A percentile compares a stretch with the other conserved stretches of the same genome.
Evolutionary conservation across 2,797 vertebrate genomes (phyloP).

Genomic region (Anabas testudineus): DNA sequence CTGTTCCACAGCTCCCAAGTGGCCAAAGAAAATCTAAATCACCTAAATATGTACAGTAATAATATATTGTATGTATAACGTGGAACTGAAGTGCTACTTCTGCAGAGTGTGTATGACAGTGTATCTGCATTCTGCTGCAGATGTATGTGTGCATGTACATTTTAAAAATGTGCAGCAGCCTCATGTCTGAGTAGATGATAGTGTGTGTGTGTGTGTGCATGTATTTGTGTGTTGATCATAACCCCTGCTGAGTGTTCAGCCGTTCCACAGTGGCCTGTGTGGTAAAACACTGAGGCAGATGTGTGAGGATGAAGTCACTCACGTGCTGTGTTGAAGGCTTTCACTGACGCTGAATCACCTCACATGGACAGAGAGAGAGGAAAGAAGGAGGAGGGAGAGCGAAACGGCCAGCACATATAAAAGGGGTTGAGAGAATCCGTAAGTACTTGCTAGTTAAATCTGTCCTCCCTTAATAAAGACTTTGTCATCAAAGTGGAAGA

Average conservation of each 20-base stretch:
- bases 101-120: too few species aligned
- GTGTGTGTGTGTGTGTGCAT: constrained; percentile 15
- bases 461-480: neutral
- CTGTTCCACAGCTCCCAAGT: neutral
- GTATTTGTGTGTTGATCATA: constrained; percentile 38
- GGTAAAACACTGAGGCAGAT: constrained; percentile 58
- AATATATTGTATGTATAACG: too few species aligned
- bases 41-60: too few species aligned
- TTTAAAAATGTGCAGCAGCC: too few species aligned
- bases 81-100: too few species aligned
- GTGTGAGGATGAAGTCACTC: constrained; percentile 74
- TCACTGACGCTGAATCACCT: constrained; percentile 52
- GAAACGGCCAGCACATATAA: constrained; percentile 12
- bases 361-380: constrained; percentile 43
- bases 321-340: constrained; percentile 59
- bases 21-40: neutral
- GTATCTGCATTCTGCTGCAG: too few species aligned
- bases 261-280: constrained; percentile 24
- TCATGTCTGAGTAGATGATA: too few species aligned
- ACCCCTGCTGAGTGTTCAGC: constrained; percentile 30
- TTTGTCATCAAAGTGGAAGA: neutral
- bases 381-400: neutral
- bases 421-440: neutral
- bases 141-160: too few species aligned
- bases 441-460: constrained; percentile 14